phyloP scores from a whole-genome alignment of 2,797 vertebrate genomes.

The Miichthys miiuy region DNA sequence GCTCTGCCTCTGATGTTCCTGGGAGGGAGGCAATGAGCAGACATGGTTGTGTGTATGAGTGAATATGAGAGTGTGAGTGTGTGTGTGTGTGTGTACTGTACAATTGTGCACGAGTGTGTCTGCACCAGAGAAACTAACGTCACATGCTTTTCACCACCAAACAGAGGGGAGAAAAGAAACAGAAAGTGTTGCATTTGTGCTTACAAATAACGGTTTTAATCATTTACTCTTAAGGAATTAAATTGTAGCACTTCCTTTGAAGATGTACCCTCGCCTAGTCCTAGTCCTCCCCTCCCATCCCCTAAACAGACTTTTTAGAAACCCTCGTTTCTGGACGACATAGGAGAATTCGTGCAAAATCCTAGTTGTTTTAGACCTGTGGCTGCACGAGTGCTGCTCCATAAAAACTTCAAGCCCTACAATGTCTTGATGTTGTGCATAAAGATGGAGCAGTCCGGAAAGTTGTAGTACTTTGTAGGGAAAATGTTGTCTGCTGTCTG shows the following conservation, averaged over 20 bases:
- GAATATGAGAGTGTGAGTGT: neutral
- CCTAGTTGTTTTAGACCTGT: conserved; percentile 71
- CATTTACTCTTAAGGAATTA: conserved; percentile 72
- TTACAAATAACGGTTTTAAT: conserved; percentile 68
- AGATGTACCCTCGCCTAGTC: conserved; percentile 55
- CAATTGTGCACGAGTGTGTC: conserved; percentile 26
- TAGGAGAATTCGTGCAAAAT: conserved; percentile 70
- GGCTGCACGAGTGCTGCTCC: conserved; percentile 66
- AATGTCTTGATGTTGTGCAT: conserved; percentile 69
- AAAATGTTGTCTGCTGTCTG: conserved; percentile 46
- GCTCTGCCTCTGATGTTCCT: conserved; percentile 71
- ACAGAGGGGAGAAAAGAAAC: neutral
- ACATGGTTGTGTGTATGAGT: conserved; percentile 45
- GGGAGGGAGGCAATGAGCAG: conserved; percentile 51
- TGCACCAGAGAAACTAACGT: conserved; percentile 44
- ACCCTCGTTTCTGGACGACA: conserved; percentile 70
- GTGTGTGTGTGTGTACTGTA: conserved; percentile 10
- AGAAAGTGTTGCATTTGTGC: conserved; percentile 62
- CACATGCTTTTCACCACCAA: conserved; percentile 47
- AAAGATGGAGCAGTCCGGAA: conserved; percentile 66
- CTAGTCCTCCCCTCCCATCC: conserved; percentile 39
- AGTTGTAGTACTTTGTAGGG: conserved; percentile 66
- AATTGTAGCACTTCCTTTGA: conserved; percentile 75
- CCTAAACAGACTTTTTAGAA: conserved; percentile 70
- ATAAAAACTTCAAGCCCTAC: conserved; percentile 72